These are phyloP conservation scores for Monarcha castaneiventris DNA, from an alignment of 2,113 vertebrate genomes.

Conservation along the genomic window DNA sequence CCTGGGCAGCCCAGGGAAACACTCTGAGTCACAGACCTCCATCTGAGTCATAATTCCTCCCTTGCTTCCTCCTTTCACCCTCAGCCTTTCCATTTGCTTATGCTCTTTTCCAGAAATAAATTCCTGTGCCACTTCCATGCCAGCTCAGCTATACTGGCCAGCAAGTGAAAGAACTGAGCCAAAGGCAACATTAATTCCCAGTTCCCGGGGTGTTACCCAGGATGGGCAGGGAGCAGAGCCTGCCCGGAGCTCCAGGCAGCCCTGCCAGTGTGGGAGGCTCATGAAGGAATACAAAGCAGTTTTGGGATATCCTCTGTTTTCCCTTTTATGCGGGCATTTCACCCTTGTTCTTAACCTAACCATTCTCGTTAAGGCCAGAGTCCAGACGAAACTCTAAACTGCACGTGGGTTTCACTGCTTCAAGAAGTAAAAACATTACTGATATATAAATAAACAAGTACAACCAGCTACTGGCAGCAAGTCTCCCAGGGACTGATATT, in stretches of 20 bases:
- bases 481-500: not conserved
- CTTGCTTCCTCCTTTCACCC: not conserved
- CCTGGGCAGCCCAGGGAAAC: not conserved
- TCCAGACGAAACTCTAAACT: not conserved
- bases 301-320: not conserved
- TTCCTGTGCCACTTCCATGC: not conserved
- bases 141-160: not conserved
- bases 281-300: accelerated
- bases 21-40: not conserved
- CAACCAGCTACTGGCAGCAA: not conserved
- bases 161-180: not conserved
- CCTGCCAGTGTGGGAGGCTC: not conserved
- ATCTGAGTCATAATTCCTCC: not conserved
- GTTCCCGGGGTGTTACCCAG: not conserved
- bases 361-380: not conserved
- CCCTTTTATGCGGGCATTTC: not conserved
- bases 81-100: not conserved
- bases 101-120: not conserved
- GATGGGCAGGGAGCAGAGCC: not conserved
- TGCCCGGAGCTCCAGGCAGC: not conserved
- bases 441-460: conserved; percentile 20
- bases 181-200: not conserved
- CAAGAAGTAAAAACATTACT: not conserved
- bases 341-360: not conserved
- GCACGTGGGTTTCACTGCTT: not conserved